Conservation (phyloP, 2,113 vertebrate species). For the Thinocorus orbignyianus region DNA sequence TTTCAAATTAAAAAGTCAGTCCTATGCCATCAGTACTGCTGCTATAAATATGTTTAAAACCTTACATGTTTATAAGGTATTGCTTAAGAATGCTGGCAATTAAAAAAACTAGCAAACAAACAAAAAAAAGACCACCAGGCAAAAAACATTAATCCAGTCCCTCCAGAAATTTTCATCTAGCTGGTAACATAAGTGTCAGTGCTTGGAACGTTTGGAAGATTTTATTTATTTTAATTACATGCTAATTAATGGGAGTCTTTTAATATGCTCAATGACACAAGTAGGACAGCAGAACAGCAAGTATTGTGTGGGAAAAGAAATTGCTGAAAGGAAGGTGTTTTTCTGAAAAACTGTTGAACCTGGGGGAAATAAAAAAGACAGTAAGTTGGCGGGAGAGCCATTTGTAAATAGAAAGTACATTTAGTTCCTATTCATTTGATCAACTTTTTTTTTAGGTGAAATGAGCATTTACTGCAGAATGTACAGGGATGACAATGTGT, state of each 20-base stretch:
- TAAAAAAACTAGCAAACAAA: not conserved
- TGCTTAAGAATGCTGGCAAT: not conserved
- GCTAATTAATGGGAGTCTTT: not conserved
- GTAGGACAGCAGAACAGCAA: not conserved
- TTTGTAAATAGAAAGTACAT: not conserved
- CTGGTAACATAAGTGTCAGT: not conserved
- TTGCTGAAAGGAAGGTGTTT: not conserved
- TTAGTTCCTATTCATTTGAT: not conserved
- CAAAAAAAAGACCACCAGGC: not conserved
- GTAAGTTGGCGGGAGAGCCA: not conserved
- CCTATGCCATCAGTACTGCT: not conserved
- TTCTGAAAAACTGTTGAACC: not conserved
- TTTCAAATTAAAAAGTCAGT: not conserved
- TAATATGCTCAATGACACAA: conserved; percentile 19
- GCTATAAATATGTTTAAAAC: not conserved
- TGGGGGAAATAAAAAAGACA: not conserved
- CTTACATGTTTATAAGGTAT: not conserved
- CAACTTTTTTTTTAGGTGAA: not conserved
- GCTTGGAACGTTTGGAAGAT: not conserved
- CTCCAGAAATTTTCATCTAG: not conserved
- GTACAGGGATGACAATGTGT: not conserved
- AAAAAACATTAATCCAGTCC: not conserved
- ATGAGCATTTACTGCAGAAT: not conserved
- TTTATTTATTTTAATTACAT: conserved; percentile 28
- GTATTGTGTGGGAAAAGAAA: not conserved